A percentile compares a stretch with the other conserved stretches of the same genome.
Evolutionary conservation across 2,888 invertebrate species (phyloP).

Genomic region (Rhimphoctona megacephalus): DNA sequence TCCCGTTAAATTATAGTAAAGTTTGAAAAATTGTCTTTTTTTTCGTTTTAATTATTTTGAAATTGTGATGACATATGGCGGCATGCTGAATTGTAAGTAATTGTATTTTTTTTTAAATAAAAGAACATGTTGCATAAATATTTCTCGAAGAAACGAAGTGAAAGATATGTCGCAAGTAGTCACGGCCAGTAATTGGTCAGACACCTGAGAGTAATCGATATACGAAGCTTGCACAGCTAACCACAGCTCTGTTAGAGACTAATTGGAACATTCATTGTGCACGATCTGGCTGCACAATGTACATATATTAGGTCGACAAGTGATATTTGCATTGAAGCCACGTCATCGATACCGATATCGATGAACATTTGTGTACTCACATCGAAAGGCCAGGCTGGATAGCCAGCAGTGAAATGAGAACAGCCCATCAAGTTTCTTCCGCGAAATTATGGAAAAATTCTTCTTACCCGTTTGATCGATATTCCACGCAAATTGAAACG

Average conservation of each 20-base stretch:
- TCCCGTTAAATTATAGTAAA: too few relatives aligned
- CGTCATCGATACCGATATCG: slow-evolving; percentile 34
- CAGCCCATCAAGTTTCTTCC: slow-evolving; percentile 2
- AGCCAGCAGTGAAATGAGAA: slow-evolving; percentile 14
- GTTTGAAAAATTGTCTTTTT: too few relatives aligned
- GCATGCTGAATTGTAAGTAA: background rate
- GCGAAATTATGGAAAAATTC: slow-evolving; percentile 56
- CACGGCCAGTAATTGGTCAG: slow-evolving; percentile 27
- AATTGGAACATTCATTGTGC: slow-evolving; percentile 59
- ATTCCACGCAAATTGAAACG: slow-evolving; percentile 46
- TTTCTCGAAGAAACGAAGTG: background rate
- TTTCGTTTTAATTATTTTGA: too few relatives aligned
- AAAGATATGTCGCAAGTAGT: slow-evolving; percentile 29
- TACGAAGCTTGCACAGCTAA: slow-evolving; percentile 24
- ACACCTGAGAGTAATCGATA: slow-evolving; percentile 40
- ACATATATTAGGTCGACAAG: slow-evolving; percentile 20
- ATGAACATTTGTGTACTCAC: slow-evolving; percentile 54
- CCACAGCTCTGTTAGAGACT: slow-evolving; percentile 50
- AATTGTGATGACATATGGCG: too few relatives aligned
- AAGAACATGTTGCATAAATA: background rate
- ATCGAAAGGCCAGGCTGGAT: slow-evolving; percentile 3
- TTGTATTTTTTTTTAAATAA: background rate
- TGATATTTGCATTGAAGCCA: slow-evolving; percentile 48
- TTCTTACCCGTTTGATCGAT: slow-evolving; percentile 61
- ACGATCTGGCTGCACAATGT: slow-evolving; percentile 23